Conservation (phyloP, 2,888 invertebrate species). For the Augiades crinisus region DNA sequence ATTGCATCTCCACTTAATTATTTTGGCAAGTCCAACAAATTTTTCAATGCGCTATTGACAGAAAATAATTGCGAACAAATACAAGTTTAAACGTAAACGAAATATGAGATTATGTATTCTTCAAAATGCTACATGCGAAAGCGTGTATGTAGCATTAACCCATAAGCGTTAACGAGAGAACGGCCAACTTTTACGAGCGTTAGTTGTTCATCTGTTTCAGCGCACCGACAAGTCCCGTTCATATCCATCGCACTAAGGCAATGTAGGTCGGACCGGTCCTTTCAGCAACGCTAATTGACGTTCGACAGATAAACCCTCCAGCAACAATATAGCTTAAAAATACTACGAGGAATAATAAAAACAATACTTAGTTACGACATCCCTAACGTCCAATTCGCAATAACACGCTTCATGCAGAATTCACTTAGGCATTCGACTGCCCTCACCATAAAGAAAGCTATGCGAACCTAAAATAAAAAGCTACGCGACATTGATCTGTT, state of each 20-base stretch:
- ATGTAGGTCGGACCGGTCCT: slow-evolving; percentile 61
- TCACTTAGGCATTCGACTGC: slow-evolving; percentile 54
- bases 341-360: slow-evolving; percentile 27
- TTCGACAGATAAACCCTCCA: slow-evolving; percentile 54
- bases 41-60: too few relatives aligned
- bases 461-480: slow-evolving; percentile 52
- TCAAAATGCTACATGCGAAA: too few relatives aligned
- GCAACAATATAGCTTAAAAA: slow-evolving; percentile 34
- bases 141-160: too few relatives aligned
- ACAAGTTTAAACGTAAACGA: too few relatives aligned
- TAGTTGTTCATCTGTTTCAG: slow-evolving; percentile 43
- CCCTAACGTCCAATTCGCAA: slow-evolving; percentile 53
- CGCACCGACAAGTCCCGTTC: slow-evolving; percentile 45
- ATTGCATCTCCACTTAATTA: too few relatives aligned
- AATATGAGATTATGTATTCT: too few relatives aligned
- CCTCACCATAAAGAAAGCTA: slow-evolving; percentile 54
- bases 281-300: slow-evolving; percentile 67
- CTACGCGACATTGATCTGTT: slow-evolving; percentile 68
- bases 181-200: slow-evolving; percentile 32
- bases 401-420: slow-evolving; percentile 45
- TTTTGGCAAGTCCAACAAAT: too few relatives aligned
- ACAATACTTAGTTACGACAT: slow-evolving; percentile 29
- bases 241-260: slow-evolving; percentile 53
- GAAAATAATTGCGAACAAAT: too few relatives aligned
- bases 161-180: too few relatives aligned